Conservation (phyloP, 2,888 invertebrate species). For the Pollenia amentaria region DNA sequence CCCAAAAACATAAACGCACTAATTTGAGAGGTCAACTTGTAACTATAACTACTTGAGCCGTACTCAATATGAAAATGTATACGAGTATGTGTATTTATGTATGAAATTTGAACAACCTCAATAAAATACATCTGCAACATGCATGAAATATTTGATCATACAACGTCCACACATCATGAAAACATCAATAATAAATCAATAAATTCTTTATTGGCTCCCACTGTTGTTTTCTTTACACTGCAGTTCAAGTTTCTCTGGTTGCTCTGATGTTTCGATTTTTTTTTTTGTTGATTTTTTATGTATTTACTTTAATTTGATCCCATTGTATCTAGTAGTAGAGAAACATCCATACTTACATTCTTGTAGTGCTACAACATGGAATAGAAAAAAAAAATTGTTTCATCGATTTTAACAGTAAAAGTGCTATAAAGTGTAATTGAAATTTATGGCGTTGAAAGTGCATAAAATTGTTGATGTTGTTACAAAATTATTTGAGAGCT, state of each 20-base stretch:
- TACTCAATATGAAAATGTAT: constrained; percentile 12
- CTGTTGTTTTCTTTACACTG: constrained; percentile 45
- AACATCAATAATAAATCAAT: constrained; percentile 72
- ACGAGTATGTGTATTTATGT: neutral
- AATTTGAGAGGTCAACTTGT: constrained; percentile 71
- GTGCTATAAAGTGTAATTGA: constrained; percentile 82
- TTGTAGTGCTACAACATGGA: constrained; percentile 12
- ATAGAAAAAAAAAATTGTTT: constrained; percentile 45
- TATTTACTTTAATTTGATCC: constrained; percentile 62
- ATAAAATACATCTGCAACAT: constrained; percentile 43
- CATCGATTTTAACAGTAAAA: constrained; percentile 77
- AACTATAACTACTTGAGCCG: constrained; percentile 29
- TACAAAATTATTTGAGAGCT: constrained; percentile 71
- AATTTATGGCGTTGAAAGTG: constrained; percentile 81
- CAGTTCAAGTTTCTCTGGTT: constrained; percentile 29
- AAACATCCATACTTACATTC: constrained; percentile 3
- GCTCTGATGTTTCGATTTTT: neutral
- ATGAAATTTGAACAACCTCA: constrained; percentile 59
- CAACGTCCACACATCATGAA: constrained; percentile 62
- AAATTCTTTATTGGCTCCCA: constrained; percentile 65
- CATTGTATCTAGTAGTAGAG: constrained; percentile 50
- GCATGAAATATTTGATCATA: constrained; percentile 61
- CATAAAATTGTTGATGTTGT: constrained; percentile 77
- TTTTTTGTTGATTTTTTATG: constrained; percentile 10
- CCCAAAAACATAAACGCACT: constrained; percentile 69